phyloP scores from a whole-genome alignment of 1,140 invertebrate species.

The Diuraphis noxia region DNA sequence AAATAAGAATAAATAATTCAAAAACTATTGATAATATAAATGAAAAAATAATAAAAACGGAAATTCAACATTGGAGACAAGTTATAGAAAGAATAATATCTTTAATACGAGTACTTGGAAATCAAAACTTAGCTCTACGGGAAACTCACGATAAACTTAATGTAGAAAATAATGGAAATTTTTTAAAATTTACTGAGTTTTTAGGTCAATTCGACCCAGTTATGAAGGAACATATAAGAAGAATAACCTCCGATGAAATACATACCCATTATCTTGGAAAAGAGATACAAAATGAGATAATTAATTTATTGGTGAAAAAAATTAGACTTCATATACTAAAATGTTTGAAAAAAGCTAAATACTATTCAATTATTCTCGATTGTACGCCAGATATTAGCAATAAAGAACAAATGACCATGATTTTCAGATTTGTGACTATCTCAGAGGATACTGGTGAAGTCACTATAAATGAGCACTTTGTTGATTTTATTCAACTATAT shows the following conservation, averaged over 20 bases:
- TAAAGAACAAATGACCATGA: constrained; percentile 35
- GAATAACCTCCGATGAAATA: constrained; percentile 54
- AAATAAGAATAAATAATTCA: neutral
- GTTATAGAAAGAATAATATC: constrained; percentile 11
- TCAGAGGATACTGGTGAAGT: constrained; percentile 53
- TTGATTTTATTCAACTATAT: constrained; percentile 55
- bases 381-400: constrained; percentile 34
- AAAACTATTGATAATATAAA: neutral
- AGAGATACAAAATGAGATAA: constrained; percentile 57
- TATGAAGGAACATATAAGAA: constrained; percentile 54
- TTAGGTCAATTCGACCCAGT: constrained; percentile 54
- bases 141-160: neutral
- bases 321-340: constrained; percentile 38
- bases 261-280: neutral
- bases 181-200: constrained; percentile 47
- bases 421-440: constrained; percentile 28
- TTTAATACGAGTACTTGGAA: constrained; percentile 10
- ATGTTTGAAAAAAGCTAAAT: constrained; percentile 8
- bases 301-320: constrained; percentile 58
- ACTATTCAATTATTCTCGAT: constrained; percentile 37
- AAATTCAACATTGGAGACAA: constrained; percentile 11
- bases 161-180: constrained; percentile 6
- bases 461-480: constrained; percentile 56
- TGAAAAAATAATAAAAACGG: constrained; percentile 23
- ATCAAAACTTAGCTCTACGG: neutral